phyloP scores from a whole-genome alignment of 1,140 invertebrate species.

The Theocolax elegans region DNA sequence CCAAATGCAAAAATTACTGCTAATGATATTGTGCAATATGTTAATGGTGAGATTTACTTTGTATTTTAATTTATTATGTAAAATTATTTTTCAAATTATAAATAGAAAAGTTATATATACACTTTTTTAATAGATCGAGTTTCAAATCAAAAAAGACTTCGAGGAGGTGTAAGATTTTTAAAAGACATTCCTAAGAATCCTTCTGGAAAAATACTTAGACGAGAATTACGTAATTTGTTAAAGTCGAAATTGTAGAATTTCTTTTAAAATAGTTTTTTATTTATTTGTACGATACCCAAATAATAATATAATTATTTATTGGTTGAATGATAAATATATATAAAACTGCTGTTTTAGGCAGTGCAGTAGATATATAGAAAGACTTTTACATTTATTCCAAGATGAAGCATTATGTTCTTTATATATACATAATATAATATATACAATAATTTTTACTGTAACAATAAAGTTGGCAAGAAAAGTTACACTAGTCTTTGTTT shows the following conservation, averaged over 20 bases:
- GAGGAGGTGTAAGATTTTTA: slow-evolving; percentile 74
- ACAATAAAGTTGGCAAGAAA: slow-evolving; percentile 28
- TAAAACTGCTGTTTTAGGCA: neutral
- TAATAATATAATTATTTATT: slow-evolving; percentile 8
- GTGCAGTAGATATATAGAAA: slow-evolving; percentile 14
- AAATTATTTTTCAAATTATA: neutral
- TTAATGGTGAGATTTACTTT: slow-evolving; percentile 58
- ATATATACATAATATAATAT: slow-evolving; percentile 25
- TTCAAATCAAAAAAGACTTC: slow-evolving; percentile 65
- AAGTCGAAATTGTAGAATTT: slow-evolving; percentile 52
- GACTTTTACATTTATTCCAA: neutral
- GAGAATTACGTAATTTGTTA: slow-evolving; percentile 64
- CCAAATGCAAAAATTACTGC: slow-evolving; percentile 60
- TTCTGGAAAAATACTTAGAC: slow-evolving; percentile 75
- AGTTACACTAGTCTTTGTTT: slow-evolving; percentile 60
- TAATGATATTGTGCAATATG: slow-evolving; percentile 66
- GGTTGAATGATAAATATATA: neutral
- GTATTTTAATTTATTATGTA: neutral
- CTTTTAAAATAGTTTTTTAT: neutral
- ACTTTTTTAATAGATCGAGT: slow-evolving; percentile 51
- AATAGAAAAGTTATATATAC: neutral
- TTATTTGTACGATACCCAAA: neutral
- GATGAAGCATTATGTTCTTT: slow-evolving; percentile 18
- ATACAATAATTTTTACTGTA: slow-evolving; percentile 27
- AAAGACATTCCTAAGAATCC: slow-evolving; percentile 75